phyloP scores from a whole-genome alignment of 2,888 invertebrate species.

The Ennomos erosarius region DNA sequence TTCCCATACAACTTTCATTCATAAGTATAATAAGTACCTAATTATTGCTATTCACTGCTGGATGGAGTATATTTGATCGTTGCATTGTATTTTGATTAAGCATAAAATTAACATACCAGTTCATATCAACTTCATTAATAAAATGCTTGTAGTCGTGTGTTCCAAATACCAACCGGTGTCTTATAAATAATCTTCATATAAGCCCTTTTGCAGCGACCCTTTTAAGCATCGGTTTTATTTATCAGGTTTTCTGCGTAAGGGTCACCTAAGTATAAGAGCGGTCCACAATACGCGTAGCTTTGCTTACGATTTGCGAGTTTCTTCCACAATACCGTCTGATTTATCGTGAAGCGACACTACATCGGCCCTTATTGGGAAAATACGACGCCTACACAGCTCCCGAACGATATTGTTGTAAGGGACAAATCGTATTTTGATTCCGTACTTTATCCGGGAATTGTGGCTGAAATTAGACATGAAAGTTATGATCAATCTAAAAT shows the following conservation, averaged over 20 bases:
- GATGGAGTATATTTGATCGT: too few relatives aligned
- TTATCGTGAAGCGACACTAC: slow-evolving; percentile 61
- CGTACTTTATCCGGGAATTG: slow-evolving; percentile 29
- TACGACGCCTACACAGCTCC: slow-evolving; percentile 54
- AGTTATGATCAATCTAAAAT: slow-evolving; percentile 6
- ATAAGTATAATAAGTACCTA: too few relatives aligned
- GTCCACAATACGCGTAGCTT: slow-evolving; percentile 52
- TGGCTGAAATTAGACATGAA: slow-evolving; percentile 26
- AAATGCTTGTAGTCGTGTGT: not conserved
- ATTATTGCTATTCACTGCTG: too few relatives aligned
- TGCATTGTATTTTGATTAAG: too few relatives aligned
- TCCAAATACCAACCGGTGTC: slow-evolving; percentile 13
- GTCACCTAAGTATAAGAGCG: slow-evolving; percentile 43
- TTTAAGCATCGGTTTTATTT: slow-evolving; percentile 40
- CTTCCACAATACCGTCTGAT: slow-evolving; percentile 65
- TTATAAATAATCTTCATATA: slow-evolving; percentile 31
- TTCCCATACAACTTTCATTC: too few relatives aligned
- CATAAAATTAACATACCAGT: too few relatives aligned
- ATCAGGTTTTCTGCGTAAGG: slow-evolving; percentile 45
- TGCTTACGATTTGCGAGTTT: slow-evolving; percentile 66
- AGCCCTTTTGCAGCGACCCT: slow-evolving; percentile 25
- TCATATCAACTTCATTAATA: too few relatives aligned
- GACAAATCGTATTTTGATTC: slow-evolving; percentile 45
- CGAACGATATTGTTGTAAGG: slow-evolving; percentile 50
- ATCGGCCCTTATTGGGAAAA: slow-evolving; percentile 59